Base-by-base conservation (phyloP, 2,888 invertebrate species). In the Seira musarum region DNA sequence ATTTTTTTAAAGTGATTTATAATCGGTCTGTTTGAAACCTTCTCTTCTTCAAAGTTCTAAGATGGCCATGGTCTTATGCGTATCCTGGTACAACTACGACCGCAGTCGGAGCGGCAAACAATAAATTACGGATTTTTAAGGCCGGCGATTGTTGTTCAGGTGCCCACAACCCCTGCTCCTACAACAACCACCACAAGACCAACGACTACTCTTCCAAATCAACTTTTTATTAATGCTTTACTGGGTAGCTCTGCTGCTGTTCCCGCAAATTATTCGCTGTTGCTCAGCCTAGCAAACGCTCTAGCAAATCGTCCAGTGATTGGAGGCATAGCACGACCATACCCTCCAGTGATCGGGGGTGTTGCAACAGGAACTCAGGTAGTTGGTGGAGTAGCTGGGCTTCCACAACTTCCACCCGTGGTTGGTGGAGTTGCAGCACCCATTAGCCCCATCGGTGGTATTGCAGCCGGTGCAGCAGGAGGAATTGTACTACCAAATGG, bases 171-270 rank as follows among this genome's bases (percentile, higher is more conserved):
- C 46, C 65, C 83, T 0, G 46, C 82, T 3, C 40, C 84, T 30
- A 74, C 74, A 13, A 73, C 77, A n/a, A 63, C 64, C 17, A 65
- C 80, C 35, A 73, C 81, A 63, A 71, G 83, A 3, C 46, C 85
- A 35, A 80, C 86, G 61, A 80, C 87, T 24, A 40, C 63, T 8
- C 40, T 74, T 3, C 60, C 57, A 1, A 72, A 81, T 24, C 74
- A 80, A 64, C 13, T 79, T 21, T 61, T 72, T 24, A 65, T 70
- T n/a, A 72, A 60, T 46, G 63, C 67, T 1, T 19, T 77, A 3
- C 35, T 70, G 17, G 67, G 66, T 6, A 67, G 24, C 15, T 63
- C 60, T 15, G 10, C 24, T 13, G 49, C 68, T 6, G 60, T 70
- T 8, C 57, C 49, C 35, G 25, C 25, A n/a, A 65, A 69, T 30